Percentiles rank a stretch among this genome's conserved stretches.
Conservation (phyloP, 2,888 invertebrate genomes). For the Tanypteryx hageni region DNA sequence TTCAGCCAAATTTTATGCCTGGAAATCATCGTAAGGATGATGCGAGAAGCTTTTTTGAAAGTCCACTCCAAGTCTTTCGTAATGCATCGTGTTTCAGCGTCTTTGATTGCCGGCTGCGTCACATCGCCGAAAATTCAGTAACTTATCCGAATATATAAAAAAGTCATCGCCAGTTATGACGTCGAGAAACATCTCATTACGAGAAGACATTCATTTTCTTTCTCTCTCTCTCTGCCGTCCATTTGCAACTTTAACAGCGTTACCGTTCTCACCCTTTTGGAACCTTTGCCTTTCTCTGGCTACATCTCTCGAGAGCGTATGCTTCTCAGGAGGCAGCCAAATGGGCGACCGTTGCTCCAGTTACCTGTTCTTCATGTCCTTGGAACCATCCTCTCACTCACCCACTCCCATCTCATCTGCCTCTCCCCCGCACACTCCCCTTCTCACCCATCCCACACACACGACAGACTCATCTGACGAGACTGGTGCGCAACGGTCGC, state of each 20-base stretch:
- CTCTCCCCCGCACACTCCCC: background rate
- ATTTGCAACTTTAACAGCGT: no score
- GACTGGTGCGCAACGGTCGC: background rate
- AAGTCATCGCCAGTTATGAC: background rate
- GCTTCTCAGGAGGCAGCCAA: background rate
- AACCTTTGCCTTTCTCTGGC: background rate
- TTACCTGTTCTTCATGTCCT: background rate
- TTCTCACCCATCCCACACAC: background rate
- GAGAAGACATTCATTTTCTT: background rate
- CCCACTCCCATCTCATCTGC: background rate
- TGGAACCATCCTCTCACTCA: background rate
- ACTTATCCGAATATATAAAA: background rate
- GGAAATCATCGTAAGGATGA: no score
- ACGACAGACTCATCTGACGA: background rate
- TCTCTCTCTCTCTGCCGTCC: no score
- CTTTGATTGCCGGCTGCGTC: background rate
- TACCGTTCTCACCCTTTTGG: background rate
- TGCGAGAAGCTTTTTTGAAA: no score
- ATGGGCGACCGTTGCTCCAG: background rate
- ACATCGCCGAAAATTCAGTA: background rate
- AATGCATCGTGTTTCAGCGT: background rate
- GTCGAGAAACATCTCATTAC: background rate
- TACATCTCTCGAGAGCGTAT: background rate
- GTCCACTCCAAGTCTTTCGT: no score
- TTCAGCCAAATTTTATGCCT: no score